Conservation (phyloP, 2,113 vertebrate genomes). For the Ammodytes marinus region DNA sequence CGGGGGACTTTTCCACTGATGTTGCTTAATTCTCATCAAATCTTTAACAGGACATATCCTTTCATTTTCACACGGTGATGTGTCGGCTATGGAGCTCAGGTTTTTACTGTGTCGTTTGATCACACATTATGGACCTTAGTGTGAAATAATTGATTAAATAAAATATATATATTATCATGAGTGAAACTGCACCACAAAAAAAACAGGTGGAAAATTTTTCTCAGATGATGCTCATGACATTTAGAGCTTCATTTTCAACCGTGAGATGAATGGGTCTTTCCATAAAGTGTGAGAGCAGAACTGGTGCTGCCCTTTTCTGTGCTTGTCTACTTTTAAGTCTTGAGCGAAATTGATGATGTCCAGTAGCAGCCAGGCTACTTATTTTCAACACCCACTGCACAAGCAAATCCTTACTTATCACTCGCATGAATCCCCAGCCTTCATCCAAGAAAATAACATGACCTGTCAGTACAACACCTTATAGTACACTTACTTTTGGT, state of each 20-base stretch:
- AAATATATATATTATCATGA: neutral
- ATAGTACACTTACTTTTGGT: neutral
- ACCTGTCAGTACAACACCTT: slow-evolving; percentile 10
- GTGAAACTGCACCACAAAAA: slow-evolving; percentile 21
- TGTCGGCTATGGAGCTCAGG: neutral
- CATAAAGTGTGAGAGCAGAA: slow-evolving; percentile 2
- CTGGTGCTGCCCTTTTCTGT: neutral
- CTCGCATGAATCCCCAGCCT: slow-evolving; percentile 9
- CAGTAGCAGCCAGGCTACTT: slow-evolving; percentile 24
- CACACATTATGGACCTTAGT: slow-evolving; percentile 9
- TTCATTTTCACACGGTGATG: slow-evolving; percentile 23
- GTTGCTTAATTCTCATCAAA: slow-evolving; percentile 15
- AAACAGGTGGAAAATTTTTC: slow-evolving; percentile 44
- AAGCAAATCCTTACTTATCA: slow-evolving; percentile 13
- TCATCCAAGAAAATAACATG: neutral
- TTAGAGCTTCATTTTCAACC: slow-evolving; percentile 16
- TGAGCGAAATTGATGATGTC: slow-evolving; percentile 4
- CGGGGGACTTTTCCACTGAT: neutral
- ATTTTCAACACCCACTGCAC: neutral
- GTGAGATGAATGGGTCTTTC: slow-evolving; percentile 11
- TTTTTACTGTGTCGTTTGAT: slow-evolving; percentile 24
- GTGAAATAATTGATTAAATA: slow-evolving; percentile 22
- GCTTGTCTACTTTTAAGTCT: slow-evolving; percentile 14
- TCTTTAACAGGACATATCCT: slow-evolving; percentile 10
- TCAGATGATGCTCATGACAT: slow-evolving; percentile 13